Percentiles rank a stretch among this genome's conserved stretches.
These are phyloP conservation scores for Oreochromis aureus DNA, from an alignment of 2,113 vertebrate species.

Conservation along the genomic window DNA sequence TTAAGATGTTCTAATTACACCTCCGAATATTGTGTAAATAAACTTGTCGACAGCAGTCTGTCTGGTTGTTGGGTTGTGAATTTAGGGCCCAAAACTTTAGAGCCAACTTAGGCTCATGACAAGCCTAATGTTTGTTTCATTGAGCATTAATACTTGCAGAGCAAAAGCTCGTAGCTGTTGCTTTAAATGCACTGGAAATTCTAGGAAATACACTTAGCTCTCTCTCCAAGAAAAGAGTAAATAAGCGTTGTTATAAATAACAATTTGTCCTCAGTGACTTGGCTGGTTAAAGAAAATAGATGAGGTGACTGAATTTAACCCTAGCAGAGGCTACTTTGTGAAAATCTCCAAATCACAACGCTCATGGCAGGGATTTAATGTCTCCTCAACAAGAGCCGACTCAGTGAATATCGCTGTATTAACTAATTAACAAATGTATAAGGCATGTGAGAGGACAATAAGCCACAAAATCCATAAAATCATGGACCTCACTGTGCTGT, in stretches of 20 bases:
- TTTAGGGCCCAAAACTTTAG: background rate
- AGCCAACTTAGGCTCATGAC: background rate
- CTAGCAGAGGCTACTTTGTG: background rate
- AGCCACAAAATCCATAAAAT: background rate
- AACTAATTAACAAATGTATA: background rate
- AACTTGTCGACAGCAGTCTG: background rate
- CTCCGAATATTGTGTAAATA: background rate
- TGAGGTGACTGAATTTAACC: background rate
- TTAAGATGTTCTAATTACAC: background rate
- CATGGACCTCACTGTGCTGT: background rate
- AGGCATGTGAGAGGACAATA: background rate
- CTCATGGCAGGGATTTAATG: background rate
- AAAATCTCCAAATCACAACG: background rate
- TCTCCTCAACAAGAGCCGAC: background rate
- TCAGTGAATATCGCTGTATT: background rate
- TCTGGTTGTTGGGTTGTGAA: background rate
- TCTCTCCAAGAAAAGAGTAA: background rate
- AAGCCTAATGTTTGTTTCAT: background rate
- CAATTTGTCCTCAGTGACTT: background rate
- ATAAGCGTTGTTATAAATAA: background rate
- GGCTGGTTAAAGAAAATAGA: background rate
- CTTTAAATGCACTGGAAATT: background rate
- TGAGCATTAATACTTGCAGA: background rate
- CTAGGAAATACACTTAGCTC: background rate
- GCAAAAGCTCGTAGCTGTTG: background rate